These are phyloP conservation scores for Mus caroli DNA, from an alignment of 2,797 vertebrate species.

Conservation along the genomic window DNA sequence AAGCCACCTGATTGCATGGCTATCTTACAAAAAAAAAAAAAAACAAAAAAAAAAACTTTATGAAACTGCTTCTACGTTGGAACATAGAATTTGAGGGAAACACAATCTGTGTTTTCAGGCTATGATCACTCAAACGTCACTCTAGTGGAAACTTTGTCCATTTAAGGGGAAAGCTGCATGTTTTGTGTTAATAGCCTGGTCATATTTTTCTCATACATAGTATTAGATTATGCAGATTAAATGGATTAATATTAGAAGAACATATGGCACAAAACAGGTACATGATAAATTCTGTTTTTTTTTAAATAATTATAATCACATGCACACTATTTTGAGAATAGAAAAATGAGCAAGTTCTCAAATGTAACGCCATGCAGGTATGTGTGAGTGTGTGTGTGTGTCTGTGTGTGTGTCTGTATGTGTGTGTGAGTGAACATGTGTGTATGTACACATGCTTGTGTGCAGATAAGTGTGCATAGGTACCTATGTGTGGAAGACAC, in stretches of 20 bases:
- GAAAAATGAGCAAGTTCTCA: neutral
- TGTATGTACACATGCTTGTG: neutral
- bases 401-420: neutral
- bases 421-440: neutral
- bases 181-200: neutral
- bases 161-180: neutral
- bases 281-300: neutral
- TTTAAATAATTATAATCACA: neutral
- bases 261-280: neutral
- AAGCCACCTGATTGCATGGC: neutral
- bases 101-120: neutral
- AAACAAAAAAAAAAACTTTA: neutral
- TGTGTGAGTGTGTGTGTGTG: neutral
- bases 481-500: too few relatives aligned
- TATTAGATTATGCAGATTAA: neutral
- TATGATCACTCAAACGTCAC: neutral
- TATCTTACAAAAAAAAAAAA: neutral
- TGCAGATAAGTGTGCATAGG: neutral
- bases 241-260: neutral
- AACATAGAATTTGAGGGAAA: neutral
- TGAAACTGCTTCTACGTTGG: neutral
- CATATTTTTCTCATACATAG: neutral
- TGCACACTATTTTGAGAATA: neutral
- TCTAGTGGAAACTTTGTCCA: neutral
- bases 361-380: neutral